A percentile compares a stretch with the other conserved stretches of the same genome.
Evolutionary conservation across 2,888 invertebrate species (phyloP).

Genomic region (Leucophenga maculata): DNA sequence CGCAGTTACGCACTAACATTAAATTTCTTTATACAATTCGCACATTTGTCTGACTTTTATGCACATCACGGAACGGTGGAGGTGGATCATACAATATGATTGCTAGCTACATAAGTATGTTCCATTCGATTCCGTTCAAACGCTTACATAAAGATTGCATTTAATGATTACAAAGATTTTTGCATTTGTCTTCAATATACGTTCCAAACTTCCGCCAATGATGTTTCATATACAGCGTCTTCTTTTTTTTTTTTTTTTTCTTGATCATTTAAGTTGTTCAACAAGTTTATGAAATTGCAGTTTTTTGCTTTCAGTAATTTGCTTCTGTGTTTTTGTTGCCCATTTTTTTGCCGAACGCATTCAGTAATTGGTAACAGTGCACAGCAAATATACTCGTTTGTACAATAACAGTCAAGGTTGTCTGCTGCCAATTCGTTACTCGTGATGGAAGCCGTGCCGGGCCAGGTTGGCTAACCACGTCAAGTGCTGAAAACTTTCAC

Average conservation of each 20-base stretch:
- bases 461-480: constrained; percentile 36
- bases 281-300: neutral
- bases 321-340: neutral
- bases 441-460: neutral
- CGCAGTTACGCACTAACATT: too few species aligned
- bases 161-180: neutral
- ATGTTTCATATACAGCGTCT: neutral
- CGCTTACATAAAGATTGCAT: too few species aligned
- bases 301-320: neutral
- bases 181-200: constrained; percentile 4
- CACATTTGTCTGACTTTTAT: too few species aligned
- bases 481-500: constrained; percentile 52
- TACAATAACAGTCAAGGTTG: constrained; percentile 56
- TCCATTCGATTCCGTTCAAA: too few species aligned
- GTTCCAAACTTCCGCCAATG: neutral
- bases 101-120: too few species aligned
- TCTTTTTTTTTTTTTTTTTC: neutral
- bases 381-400: constrained; percentile 19
- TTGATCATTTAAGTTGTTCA: neutral
- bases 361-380: neutral
- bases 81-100: too few species aligned
- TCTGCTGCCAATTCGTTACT: constrained; percentile 32
- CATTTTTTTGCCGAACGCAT: neutral
- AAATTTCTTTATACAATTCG: too few species aligned
- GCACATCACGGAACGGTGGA: too few species aligned